phyloP scores from a whole-genome alignment of 1,140 invertebrate genomes.

The Drosophila aff. region DNA sequence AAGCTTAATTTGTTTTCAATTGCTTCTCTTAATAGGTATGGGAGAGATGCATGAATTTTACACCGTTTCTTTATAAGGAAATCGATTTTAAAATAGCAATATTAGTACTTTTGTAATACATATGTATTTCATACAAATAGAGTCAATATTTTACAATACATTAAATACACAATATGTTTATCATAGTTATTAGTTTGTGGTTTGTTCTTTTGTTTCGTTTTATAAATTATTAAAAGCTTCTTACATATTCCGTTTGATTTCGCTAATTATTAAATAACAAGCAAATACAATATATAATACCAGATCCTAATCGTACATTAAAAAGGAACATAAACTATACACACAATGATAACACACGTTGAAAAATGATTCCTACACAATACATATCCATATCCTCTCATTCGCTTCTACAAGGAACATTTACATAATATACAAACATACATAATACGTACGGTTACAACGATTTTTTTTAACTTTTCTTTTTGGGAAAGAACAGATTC shows the following conservation, averaged over 20 bases:
- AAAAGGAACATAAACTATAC: conserved; percentile 67
- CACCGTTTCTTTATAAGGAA: not conserved
- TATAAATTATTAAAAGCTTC: conserved; percentile 78
- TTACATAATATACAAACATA: conserved; percentile 84
- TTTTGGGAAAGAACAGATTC: conserved; percentile 6
- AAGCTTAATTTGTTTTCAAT: not conserved
- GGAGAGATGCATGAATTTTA: not conserved
- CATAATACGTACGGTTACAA: conserved; percentile 56
- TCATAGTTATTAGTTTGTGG: conserved; percentile 59
- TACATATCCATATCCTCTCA: conserved; percentile 11
- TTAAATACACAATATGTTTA: conserved; percentile 76
- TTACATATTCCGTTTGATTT: conserved; percentile 68
- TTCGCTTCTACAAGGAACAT: conserved; percentile 75
- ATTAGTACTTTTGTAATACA: conserved; percentile 60
- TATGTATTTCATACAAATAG: conserved; percentile 83
- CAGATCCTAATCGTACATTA: conserved; percentile 65
- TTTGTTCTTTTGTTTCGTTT: conserved; percentile 39
- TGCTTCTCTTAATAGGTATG: not conserved
- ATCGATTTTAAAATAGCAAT: not conserved
- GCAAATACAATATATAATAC: conserved; percentile 64
- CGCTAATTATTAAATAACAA: conserved; percentile 81
- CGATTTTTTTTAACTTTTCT: conserved; percentile 10
- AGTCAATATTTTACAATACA: conserved; percentile 83
- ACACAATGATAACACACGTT: conserved; percentile 55
- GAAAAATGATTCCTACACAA: conserved; percentile 45